These are phyloP conservation scores for Eurypyga helias DNA, from an alignment of 2,113 vertebrate genomes.

Conservation along the genomic window DNA sequence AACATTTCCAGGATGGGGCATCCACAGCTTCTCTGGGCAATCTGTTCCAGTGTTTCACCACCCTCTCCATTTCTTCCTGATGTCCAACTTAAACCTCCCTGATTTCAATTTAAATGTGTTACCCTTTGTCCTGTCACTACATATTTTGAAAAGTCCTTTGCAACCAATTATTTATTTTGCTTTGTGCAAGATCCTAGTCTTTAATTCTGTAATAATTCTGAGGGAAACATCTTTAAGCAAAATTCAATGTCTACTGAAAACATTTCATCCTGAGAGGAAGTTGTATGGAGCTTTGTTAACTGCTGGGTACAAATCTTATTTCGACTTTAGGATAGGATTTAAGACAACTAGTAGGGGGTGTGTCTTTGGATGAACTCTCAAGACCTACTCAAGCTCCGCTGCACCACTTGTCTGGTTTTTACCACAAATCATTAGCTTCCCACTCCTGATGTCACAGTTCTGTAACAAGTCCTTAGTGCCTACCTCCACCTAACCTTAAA, in stretches of 20 bases:
- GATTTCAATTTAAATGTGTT: too few relatives aligned
- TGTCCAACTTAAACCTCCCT: too few relatives aligned
- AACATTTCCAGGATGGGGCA: too few relatives aligned
- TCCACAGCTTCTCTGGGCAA: too few relatives aligned
- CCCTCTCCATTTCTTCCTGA: too few relatives aligned
- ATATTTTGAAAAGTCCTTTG: background rate
- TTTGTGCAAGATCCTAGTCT: background rate
- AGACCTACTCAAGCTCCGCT: background rate
- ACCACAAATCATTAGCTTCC: slow-evolving; percentile 61
- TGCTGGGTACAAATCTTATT: background rate
- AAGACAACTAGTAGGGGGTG: background rate
- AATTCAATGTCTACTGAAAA: background rate
- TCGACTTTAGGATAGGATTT: background rate
- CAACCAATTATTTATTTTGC: background rate
- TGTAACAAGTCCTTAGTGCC: slow-evolving; percentile 21
- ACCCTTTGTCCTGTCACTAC: too few relatives aligned
- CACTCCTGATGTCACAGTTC: slow-evolving; percentile 59
- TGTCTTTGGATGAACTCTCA: background rate
- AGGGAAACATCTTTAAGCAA: background rate
- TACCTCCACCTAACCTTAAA: slow-evolving; percentile 58
- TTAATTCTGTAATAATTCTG: background rate
- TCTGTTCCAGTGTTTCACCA: too few relatives aligned
- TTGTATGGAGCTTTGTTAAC: background rate
- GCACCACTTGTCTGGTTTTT: background rate
- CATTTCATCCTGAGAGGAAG: background rate